A percentile compares a stretch with the other conserved stretches of the same genome.
phyloP scores from a whole-genome alignment of 2,113 vertebrate genomes.

The Chrysemys picta region DNA sequence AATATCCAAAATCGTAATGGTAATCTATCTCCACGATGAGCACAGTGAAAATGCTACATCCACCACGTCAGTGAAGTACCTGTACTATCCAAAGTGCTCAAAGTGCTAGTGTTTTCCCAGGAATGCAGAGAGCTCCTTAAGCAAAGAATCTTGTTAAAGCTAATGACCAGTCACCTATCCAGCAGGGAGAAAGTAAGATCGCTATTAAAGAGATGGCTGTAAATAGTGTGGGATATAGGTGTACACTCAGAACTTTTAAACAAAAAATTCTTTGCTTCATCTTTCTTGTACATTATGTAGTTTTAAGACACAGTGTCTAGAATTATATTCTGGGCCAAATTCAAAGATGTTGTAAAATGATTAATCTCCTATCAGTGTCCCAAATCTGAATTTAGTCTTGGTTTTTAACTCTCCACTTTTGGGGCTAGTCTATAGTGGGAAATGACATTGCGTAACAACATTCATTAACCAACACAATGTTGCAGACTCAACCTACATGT shows the following conservation, averaged over 20 bases:
- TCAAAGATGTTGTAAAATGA: background rate
- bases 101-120: background rate
- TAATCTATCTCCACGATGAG: background rate
- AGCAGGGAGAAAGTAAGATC: background rate
- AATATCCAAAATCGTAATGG: background rate
- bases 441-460: background rate
- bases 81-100: background rate
- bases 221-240: background rate
- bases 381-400: background rate
- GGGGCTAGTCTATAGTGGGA: background rate
- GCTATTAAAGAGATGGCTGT: background rate
- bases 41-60: background rate
- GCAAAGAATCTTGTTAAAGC: background rate
- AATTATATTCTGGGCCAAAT: background rate
- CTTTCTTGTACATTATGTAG: background rate
- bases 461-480: background rate
- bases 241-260: fast-evolving
- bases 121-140: background rate
- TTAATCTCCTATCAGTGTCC: background rate
- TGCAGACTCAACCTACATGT: background rate
- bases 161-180: background rate
- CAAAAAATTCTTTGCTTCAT: background rate
- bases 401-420: background rate
- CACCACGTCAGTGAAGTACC: background rate
- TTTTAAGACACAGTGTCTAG: background rate